Base-by-base conservation (phyloP, 2,888 invertebrate species). In the Rhagonycha fulva region DNA sequence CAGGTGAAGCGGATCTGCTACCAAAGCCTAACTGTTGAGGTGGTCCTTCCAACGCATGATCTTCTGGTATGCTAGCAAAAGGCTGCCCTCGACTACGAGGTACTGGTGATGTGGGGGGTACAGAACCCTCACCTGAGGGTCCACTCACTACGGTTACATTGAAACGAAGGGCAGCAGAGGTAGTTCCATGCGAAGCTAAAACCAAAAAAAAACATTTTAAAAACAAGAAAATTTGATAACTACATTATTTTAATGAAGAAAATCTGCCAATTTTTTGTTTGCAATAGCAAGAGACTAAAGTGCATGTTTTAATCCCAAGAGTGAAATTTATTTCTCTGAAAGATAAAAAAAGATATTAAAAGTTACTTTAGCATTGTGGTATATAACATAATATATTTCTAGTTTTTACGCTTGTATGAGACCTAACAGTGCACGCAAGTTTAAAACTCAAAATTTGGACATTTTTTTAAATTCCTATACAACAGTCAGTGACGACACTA, bases 111-210 rank as follows among this genome's bases (percentile, higher is more conserved):
- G 84, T 85, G 68, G 85, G 87, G 62, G 85, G 86, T 23, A 81
- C 84, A 77, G 82, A 82, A 69, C 82, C 85, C 80, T 80, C 82
- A 62, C 78, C 83, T 9, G 80, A 68, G 70, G 82, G 80, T 71
- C 82, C 83, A 67, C 84, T 76, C 72, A 88, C 87, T 24, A 88
- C 88, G 47, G 90, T 90, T 82, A 91, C 90, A 84, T 90, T 90
- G 86, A 91, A 91, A 77, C 91, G 90, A 70, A 90, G 86, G 61
- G 82, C 82, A 70, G 82, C 80, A 11, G 30, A 68, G 63, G 85
- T 80, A 71, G 84, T 78, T 70, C 81, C 82, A 72, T 81, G 80
- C 76, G 80, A 80, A 80, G 75, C 83, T 82, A 75, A 71, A 80
- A 79, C 69, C 61, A 75, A 47, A 4, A 47, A 47, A 47, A 5